Evolutionary conservation across 2,888 invertebrate species (phyloP).

Genomic region (Lissocephala sabroskyi): DNA sequence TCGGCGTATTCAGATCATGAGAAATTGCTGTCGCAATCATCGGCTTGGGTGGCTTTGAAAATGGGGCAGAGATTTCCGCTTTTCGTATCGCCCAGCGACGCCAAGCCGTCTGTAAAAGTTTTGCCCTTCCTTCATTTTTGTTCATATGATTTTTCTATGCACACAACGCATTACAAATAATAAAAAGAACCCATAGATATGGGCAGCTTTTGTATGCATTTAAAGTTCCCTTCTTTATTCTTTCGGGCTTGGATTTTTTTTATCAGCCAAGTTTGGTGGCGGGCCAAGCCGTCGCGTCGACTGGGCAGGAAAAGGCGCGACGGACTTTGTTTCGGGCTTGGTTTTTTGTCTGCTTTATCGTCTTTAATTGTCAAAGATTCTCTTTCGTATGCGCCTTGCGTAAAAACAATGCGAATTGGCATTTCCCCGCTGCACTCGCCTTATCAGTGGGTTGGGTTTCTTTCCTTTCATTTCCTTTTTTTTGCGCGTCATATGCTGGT

Average conservation of each 20-base stretch:
- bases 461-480: too few species aligned
- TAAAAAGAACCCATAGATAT: too few species aligned
- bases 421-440: neutral
- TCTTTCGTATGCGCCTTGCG: conserved; percentile 40
- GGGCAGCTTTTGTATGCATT: conserved; percentile 39
- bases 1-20: too few species aligned
- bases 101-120: conserved; percentile 44
- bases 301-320: conserved; percentile 51
- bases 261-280: conserved; percentile 54
- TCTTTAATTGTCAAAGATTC: neutral
- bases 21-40: too few species aligned
- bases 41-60: too few species aligned
- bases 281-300: too few species aligned
- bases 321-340: conserved; percentile 31
- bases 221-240: conserved; percentile 31
- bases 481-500: neutral
- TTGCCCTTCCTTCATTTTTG: conserved; percentile 26
- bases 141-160: conserved; percentile 11
- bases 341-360: neutral
- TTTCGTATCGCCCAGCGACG: conserved; percentile 34
- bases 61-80: too few species aligned
- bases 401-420: conserved; percentile 39
- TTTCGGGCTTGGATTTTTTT: conserved; percentile 16
- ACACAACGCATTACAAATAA: too few species aligned
- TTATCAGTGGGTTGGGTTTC: neutral